Base-by-base conservation (phyloP, 2,888 invertebrate species). In the Campoplex capitator region DNA sequence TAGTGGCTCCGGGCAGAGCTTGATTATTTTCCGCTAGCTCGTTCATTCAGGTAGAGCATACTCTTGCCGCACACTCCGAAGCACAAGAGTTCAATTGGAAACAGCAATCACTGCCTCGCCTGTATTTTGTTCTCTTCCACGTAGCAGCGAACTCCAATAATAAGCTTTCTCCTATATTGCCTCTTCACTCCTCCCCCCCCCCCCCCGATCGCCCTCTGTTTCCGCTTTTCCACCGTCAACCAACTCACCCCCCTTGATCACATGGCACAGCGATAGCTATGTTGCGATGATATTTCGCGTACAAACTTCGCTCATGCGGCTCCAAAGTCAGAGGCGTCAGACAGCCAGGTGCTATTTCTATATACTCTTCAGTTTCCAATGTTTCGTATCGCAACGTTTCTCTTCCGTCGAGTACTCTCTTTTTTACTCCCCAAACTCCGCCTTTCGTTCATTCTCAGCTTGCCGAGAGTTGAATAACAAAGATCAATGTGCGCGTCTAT, bases 161-260 rank as follows among this genome's bases (percentile, higher is more conserved):
- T 94, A 94, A 94, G 94, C 94, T 94, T 94, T 94, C 94, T 94
- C 93, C 93, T 94, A 93, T 94, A 94, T 94, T 94, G 94, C 94
- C 94, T 94, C 94, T 94, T 94, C 93, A 93, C 91, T 91, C 89
- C 23, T 0, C 23, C 23, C 23, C 23, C 23, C 23, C 23, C 23
- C 23, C 23, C 86, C 71, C 71, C 80, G 78, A 35, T 45, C 70
- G 23, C 78, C 86, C 85, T 86, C 88, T 84, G 62, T 74, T 58
- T 68, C 83, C 73, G 83, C 83, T 76, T 78, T 89, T 83, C 88
- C 81, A 48, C 75, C 78, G 82, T 84, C 88, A 77, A 79, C 84
- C 75, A 56, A 75, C 67, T 67, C 74, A 54, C 77, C 54, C 76
- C 84, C 76, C 84, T 79, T 74, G 56, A 74, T 75, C 77, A 58